Evolutionary conservation across 2,113 vertebrate species (phyloP).

Genomic region (Phocoena phocoena): DNA sequence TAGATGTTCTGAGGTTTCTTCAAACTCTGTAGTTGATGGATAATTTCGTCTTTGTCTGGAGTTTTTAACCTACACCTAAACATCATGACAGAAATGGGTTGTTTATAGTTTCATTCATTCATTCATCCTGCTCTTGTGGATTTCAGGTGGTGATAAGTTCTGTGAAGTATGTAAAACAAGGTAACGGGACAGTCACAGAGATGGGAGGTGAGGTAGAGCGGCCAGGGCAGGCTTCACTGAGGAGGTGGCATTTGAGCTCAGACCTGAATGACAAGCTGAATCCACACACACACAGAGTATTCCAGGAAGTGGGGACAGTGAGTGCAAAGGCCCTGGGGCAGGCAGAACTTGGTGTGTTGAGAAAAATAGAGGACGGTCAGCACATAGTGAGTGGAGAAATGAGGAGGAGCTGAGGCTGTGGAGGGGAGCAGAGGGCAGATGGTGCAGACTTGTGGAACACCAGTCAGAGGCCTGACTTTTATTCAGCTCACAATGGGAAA

Average conservation of each 20-base stretch:
- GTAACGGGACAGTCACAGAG: neutral
- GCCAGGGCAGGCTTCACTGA: neutral
- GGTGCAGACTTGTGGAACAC: accelerated
- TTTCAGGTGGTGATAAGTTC: neutral
- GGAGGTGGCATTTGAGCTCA: neutral
- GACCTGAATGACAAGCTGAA: neutral
- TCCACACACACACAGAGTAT: neutral
- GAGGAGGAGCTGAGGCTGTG: neutral
- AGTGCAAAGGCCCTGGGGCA: neutral
- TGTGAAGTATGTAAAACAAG: neutral
- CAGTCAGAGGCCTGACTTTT: neutral
- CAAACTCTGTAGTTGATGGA: neutral
- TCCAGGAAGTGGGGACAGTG: neutral
- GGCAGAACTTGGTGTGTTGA: too few relatives aligned
- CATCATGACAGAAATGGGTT: neutral
- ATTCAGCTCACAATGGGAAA: neutral
- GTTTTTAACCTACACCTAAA: neutral
- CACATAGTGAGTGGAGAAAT: neutral
- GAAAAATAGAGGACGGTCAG: neutral
- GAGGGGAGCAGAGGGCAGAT: neutral
- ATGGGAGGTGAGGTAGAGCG: neutral
- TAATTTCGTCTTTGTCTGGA: neutral
- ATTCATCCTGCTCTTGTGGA: neutral
- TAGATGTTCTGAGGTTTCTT: neutral
- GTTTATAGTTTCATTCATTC: neutral